These are phyloP conservation scores for Tetrao urogallus DNA, from an alignment of 2,113 vertebrate species.

Conservation along the genomic window DNA sequence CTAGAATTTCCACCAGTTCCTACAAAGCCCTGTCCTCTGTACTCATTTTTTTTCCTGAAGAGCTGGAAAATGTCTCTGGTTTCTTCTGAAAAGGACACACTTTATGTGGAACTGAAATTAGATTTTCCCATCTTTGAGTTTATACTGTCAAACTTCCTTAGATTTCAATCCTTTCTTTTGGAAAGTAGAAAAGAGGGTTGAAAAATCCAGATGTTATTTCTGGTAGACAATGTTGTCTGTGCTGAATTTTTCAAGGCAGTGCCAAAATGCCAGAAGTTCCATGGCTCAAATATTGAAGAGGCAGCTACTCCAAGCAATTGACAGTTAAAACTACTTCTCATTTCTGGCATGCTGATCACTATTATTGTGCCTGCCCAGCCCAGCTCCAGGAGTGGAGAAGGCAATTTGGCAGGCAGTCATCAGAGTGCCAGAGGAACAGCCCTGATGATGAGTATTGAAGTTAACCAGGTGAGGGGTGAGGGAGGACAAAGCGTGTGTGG, in stretches of 20 bases:
- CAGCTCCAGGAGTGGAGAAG: accelerated
- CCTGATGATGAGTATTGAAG: accelerated
- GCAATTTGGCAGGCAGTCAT: background rate
- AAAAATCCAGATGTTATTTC: background rate
- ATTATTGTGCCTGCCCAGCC: background rate
- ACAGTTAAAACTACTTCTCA: background rate
- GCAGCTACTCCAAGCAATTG: background rate
- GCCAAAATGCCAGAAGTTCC: background rate
- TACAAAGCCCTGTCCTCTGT: background rate
- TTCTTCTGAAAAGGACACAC: background rate
- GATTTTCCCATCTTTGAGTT: background rate
- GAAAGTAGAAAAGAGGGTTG: background rate
- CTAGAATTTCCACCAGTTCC: background rate
- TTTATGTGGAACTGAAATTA: background rate
- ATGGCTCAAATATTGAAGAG: background rate
- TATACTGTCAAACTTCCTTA: background rate
- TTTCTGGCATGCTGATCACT: accelerated
- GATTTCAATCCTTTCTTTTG: background rate
- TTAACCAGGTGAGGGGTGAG: background rate
- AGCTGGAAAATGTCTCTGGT: background rate
- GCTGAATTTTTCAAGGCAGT: conserved; percentile 17
- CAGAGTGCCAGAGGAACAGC: background rate
- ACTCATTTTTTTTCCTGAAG: background rate
- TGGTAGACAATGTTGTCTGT: background rate
- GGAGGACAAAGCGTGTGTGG: accelerated